Base-by-base conservation (phyloP, 64 coral and sea anemone species). In the Trachythela sp. region DNA sequence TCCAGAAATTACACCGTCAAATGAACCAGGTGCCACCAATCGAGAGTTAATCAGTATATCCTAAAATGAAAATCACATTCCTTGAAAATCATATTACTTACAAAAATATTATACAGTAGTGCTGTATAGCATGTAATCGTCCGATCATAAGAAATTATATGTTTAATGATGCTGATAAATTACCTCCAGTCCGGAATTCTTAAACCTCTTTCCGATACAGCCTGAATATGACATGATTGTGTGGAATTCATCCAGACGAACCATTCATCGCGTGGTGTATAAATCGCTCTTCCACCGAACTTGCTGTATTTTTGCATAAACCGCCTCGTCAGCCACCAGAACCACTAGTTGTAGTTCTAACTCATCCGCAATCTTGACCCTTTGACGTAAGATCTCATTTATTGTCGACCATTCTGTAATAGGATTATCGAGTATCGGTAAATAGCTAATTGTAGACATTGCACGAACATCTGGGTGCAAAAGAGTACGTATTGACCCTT, bases 351-450 rank as follows among this genome's bases (percentile, higher is more conserved):
- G 71, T 32, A 32, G 17, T 36, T 77, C 71, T 39, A 77, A 5
- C 4, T 77, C n/a, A 77, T 77, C 71, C 36, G 31, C 71, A 77
- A 77, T 77, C 30, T 3, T 39, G 7, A 77, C 71, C 2, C 71
- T 77, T 77, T 39, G 71, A 77, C 71, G 71, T 35, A 77, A 77
- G 17, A 77, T 39, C 71, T 77, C 31, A 27, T 77, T 77, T 77
- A 77, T 35, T 32, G 71, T 77, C 11, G 71, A 77, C 71, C 71
- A 77, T 77, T 77, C 71, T 36, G 71, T 77, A 14, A 27, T 77
- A 39, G 71, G 71, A 77, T 39, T 77, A 77, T 77, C 71, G 31
- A 77, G 7, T 77, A 77, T 77, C 31, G 71, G 71, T 35, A 77
- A 77, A 39, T 77, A 77, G 36, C 71, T 77, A 39, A 77, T 77